These are phyloP conservation scores for Allolobophora icterica DNA, from an alignment of 2,888 invertebrate genomes.

Conservation along the genomic window DNA sequence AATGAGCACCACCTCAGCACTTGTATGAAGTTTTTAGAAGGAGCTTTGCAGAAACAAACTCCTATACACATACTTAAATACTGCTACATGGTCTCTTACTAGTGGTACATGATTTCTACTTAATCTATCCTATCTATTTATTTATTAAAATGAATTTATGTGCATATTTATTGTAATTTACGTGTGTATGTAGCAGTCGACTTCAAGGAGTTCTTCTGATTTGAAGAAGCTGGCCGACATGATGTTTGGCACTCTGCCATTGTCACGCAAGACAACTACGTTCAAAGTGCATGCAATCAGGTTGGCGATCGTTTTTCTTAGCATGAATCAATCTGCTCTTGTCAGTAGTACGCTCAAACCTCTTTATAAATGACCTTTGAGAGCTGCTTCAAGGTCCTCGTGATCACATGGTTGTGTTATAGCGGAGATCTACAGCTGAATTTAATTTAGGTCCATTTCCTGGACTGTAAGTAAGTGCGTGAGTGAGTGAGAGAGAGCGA, in stretches of 20 bases:
- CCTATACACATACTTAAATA: background rate
- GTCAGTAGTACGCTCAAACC: background rate
- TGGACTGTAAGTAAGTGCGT: no score
- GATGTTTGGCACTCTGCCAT: conserved; percentile 88
- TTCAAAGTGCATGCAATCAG: conserved; percentile 79
- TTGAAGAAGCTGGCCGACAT: conserved; percentile 77
- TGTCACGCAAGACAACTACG: conserved; percentile 80
- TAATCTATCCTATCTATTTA: background rate
- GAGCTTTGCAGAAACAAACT: background rate
- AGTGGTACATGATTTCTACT: background rate
- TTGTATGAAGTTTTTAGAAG: background rate
- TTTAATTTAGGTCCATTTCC: background rate
- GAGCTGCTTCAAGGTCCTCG: no score
- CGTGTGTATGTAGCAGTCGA: background rate
- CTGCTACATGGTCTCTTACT: background rate
- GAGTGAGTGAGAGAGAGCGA: no score
- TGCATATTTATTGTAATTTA: background rate
- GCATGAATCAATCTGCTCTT: background rate
- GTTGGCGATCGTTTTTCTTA: conserved; percentile 32
- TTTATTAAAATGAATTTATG: background rate
- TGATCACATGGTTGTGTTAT: background rate
- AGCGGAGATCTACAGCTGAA: background rate
- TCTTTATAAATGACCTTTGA: background rate
- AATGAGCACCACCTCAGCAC: background rate
- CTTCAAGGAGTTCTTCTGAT: conserved; percentile 38